A percentile compares a stretch with the other conserved stretches of the same genome.
These are phyloP conservation scores for Atherinomorus stipes DNA, from an alignment of 2,113 vertebrate genomes.

Conservation along the genomic window DNA sequence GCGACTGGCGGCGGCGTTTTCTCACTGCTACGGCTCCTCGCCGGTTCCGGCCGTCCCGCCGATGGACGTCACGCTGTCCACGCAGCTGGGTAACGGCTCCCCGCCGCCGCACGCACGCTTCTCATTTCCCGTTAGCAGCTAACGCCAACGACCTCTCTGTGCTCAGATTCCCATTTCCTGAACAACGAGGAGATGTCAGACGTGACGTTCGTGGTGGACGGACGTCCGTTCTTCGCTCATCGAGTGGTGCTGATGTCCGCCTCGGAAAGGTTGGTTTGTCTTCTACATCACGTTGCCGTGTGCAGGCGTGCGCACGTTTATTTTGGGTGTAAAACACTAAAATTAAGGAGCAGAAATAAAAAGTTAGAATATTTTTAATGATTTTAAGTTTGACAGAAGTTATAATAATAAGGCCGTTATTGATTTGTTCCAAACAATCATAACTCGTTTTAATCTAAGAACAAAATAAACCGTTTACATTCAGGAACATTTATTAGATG, in stretches of 20 bases:
- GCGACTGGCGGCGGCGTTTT: constrained; percentile 87
- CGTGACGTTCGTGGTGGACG: constrained; percentile 92
- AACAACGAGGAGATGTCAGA: constrained; percentile 98
- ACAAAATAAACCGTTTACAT: too few relatives aligned
- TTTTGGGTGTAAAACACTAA: too few relatives aligned
- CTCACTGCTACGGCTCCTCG: constrained; percentile 87
- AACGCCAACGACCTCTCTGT: background rate
- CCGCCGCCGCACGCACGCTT: accelerated
- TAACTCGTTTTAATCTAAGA: too few relatives aligned
- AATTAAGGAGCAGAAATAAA: too few relatives aligned
- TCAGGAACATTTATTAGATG: too few relatives aligned
- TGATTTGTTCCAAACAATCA: too few relatives aligned
- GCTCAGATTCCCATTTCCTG: constrained; percentile 90
- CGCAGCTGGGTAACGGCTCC: constrained; percentile 87
- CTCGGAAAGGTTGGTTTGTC: constrained; percentile 86
- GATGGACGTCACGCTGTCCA: constrained; percentile 84
- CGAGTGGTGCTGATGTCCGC: constrained; percentile 94
- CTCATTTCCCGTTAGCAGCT: too few relatives aligned
- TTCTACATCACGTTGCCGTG: too few relatives aligned
- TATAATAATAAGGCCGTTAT: too few relatives aligned
- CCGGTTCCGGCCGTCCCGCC: constrained; percentile 86
- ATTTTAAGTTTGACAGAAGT: too few relatives aligned
- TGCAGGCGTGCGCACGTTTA: too few relatives aligned
- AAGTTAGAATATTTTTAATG: too few relatives aligned
- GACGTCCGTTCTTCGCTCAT: constrained; percentile 90